Evolutionary conservation across 2,113 vertebrate species (phyloP), one percentile per base, ranked within the genome.

Genomic region (Gnathochromis pfefferi): DNA sequence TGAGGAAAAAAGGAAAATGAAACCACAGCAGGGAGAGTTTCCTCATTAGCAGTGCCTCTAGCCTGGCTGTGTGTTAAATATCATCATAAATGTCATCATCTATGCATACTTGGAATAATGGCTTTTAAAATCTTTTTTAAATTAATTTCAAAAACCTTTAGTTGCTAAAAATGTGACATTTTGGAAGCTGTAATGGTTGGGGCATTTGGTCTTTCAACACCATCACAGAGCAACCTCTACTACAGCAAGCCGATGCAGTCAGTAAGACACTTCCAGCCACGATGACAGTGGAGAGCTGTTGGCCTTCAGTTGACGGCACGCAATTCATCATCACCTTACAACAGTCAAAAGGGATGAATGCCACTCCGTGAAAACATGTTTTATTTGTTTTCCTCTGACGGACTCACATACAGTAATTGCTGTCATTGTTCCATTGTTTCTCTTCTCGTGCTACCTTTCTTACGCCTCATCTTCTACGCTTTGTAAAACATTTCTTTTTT

Each of bases 401-500:
- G 51, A 55, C 58, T 85, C 7, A 7, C 73, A 80, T 65, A 47
- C 23, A 49, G 70, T 49, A 17, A 53, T 42, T 28, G 38, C 38
- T 10, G 19, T 45, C 80, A 65, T 38, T 80, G 14, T 47, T 23
- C 5, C 13, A 55, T 38, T 6, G 11, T 63, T 21, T 47, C 19
- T 6, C 47, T 47, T 51, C 21, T 49, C 49, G 16, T 87, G 49
- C n/a, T 80, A 60, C 42, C 68, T 90, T 33, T 78, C 17, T 84
- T 26, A 45, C 14, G 3, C 49, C 35, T 82, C 42, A 51, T 80
- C 85, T 51, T 84, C 28, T 35, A 88, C 83, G 81, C 49, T 85
- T 86, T 91, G 58, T 84, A 45, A 89, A 90, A 88, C 26, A 47
- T 83, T 87, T 86, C 78, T 68, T 86, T 82, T 49, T 86, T 86